Conservation (phyloP, 2,113 vertebrate species). For the Gallinago undulata region DNA sequence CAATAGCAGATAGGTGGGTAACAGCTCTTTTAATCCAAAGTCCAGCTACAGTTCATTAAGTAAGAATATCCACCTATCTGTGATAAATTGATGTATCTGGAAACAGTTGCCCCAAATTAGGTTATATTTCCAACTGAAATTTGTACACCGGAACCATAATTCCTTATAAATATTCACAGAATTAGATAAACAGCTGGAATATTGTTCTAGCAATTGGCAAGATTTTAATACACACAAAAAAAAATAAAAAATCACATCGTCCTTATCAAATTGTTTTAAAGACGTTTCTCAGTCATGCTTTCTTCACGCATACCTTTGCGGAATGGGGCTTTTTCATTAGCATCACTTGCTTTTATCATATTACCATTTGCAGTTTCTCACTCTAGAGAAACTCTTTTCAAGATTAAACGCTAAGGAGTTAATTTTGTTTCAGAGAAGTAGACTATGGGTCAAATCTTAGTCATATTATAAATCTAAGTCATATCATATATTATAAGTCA, state of each 20-base stretch:
- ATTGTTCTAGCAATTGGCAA: background rate
- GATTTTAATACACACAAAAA: background rate
- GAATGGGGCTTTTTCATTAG: background rate
- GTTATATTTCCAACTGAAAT: background rate
- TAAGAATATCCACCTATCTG: background rate
- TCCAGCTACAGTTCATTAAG: background rate
- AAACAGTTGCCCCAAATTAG: background rate
- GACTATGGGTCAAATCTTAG: background rate
- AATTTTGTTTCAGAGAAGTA: background rate
- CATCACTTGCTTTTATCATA: background rate
- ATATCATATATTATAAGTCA: background rate
- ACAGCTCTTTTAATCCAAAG: background rate
- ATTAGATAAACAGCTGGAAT: background rate
- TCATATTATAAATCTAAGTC: background rate
- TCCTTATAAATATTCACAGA: background rate
- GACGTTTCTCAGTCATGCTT: background rate
- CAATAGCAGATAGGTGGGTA: background rate
- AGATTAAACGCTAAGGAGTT: background rate
- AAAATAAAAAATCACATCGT: too few species aligned
- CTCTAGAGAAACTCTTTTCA: background rate
- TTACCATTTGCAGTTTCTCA: background rate
- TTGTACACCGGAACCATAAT: background rate
- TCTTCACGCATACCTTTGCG: background rate
- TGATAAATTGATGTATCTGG: background rate
- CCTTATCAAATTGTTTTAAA: accelerated